phyloP scores from a whole-genome alignment of 2,113 vertebrate species.

The Prunella himalayana region DNA sequence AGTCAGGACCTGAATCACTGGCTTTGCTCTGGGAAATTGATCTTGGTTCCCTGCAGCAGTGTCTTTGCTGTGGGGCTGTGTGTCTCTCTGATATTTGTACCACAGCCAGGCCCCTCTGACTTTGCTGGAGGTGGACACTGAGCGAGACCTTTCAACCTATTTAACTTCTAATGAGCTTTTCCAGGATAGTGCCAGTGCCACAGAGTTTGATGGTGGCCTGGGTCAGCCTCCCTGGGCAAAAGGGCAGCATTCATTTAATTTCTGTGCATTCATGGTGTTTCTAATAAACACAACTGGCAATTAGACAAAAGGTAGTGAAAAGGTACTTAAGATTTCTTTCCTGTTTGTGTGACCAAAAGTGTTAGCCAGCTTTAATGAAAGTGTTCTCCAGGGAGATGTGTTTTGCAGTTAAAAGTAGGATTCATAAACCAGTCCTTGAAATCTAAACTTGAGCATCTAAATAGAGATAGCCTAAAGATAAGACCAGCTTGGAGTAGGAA shows the following conservation, averaged over 20 bases:
- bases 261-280: background rate
- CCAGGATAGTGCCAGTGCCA: background rate
- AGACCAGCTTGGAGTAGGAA: background rate
- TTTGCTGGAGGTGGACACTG: background rate
- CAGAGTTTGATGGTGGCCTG: fast-evolving
- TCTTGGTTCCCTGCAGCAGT: background rate
- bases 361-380: background rate
- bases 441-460: background rate
- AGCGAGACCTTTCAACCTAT: background rate
- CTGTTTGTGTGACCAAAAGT: background rate
- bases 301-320: background rate
- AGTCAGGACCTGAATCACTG: background rate
- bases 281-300: background rate
- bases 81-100: background rate
- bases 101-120: background rate
- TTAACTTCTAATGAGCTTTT: background rate
- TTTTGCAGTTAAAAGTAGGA: background rate
- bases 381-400: background rate
- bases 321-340: background rate
- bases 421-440: background rate
- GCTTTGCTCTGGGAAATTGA: background rate
- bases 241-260: background rate
- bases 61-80: background rate
- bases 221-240: background rate
- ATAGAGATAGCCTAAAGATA: background rate